phyloP scores from a whole-genome alignment of 2,888 invertebrate genomes.

The Drosophila fungiperda region DNA sequence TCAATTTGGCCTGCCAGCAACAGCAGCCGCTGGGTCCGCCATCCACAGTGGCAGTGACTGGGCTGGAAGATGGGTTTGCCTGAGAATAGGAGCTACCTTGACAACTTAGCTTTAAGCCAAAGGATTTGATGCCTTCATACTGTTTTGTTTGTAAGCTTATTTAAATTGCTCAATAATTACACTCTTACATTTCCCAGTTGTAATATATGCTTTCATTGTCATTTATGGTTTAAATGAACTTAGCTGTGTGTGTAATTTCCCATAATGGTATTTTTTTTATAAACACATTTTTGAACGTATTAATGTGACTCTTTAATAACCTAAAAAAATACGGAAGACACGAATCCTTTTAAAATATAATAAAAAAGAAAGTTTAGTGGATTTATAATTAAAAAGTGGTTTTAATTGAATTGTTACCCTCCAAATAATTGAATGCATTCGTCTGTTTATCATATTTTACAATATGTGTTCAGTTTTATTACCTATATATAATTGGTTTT shows the following conservation, averaged over 20 bases:
- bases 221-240: not conserved
- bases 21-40: slow-evolving; percentile 72
- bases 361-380: not conserved
- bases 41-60: slow-evolving; percentile 46
- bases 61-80: slow-evolving; percentile 55
- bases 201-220: not conserved
- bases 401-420: not conserved
- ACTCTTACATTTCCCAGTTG: slow-evolving; percentile 23
- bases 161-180: slow-evolving; percentile 9
- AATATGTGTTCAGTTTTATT: slow-evolving; percentile 75
- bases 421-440: not conserved
- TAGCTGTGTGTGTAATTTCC: not conserved
- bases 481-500: slow-evolving; percentile 52
- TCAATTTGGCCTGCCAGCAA: slow-evolving; percentile 62
- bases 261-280: not conserved
- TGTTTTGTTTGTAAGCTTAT: slow-evolving; percentile 25
- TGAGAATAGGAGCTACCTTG: slow-evolving; percentile 16
- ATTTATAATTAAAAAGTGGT: not conserved
- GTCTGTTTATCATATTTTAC: slow-evolving; percentile 61
- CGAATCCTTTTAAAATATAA: slow-evolving; percentile 1
- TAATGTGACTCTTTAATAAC: not conserved
- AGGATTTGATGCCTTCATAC: slow-evolving; percentile 21
- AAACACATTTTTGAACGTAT: not conserved
- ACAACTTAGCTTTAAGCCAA: slow-evolving; percentile 36
- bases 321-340: not conserved